Percentiles rank a stretch among this genome's conserved stretches.
Conservation (phyloP, 1,140 invertebrate species). For the Globodera ellingtonae region DNA sequence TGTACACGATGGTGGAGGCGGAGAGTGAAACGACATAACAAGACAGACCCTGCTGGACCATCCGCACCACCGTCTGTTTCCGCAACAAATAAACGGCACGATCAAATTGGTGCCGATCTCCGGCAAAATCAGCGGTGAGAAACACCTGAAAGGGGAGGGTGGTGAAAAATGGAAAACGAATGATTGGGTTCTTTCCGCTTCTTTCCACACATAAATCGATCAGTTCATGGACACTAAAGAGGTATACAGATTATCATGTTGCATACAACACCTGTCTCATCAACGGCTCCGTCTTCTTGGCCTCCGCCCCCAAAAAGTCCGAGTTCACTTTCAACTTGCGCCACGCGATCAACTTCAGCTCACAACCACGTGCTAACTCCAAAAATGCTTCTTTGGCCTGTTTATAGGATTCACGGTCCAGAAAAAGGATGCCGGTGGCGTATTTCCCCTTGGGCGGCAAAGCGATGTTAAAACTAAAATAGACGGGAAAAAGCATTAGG, state of each 20-base stretch:
- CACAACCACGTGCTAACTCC: constrained; percentile 78
- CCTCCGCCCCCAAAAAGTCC: constrained; percentile 82
- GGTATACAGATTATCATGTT: background rate
- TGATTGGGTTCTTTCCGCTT: too few relatives aligned
- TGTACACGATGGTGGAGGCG: constrained; percentile 87
- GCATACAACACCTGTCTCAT: constrained; percentile 76
- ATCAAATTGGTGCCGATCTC: constrained; percentile 71
- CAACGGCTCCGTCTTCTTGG: constrained; percentile 86
- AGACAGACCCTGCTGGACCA: constrained; percentile 77
- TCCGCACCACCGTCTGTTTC: constrained; percentile 85
- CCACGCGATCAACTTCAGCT: constrained; percentile 78
- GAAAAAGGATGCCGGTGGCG: constrained; percentile 91
- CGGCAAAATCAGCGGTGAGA: constrained; percentile 68
- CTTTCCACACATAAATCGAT: too few relatives aligned
- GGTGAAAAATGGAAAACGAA: too few relatives aligned
- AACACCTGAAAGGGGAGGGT: constrained; percentile 71
- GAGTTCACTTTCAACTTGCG: constrained; percentile 85
- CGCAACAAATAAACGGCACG: constrained; percentile 84
- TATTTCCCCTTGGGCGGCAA: constrained; percentile 84
- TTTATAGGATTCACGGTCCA: constrained; percentile 80
- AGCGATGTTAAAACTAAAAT: constrained; percentile 73
- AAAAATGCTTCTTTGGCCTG: constrained; percentile 81
- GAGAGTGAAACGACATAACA: constrained; percentile 97
- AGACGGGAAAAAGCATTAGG: background rate
- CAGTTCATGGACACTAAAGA: too few relatives aligned